These are phyloP conservation scores for Brachirus orientalis DNA, from an alignment of 2,113 vertebrate genomes.

Conservation along the genomic window DNA sequence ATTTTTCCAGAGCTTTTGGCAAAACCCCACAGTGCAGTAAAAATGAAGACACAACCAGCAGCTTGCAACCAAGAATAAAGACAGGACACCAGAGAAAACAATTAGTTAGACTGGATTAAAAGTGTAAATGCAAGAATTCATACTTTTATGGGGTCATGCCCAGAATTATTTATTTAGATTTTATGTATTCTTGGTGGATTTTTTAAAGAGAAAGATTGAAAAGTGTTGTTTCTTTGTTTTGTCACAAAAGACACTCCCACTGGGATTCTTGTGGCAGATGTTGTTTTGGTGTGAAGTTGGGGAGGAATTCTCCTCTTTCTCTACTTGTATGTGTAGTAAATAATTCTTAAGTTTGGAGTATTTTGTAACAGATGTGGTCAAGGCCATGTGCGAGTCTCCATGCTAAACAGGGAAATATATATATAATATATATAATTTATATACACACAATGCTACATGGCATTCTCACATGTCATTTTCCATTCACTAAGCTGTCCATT, in stretches of 20 bases:
- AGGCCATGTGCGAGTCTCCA: not conserved
- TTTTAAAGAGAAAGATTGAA: not conserved
- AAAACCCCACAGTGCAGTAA: not conserved
- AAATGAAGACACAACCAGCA: not conserved
- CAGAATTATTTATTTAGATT: not conserved
- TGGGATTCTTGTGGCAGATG: not conserved
- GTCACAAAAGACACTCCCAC: not conserved
- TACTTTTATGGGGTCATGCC: not conserved
- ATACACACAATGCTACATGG: not conserved
- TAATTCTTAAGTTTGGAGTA: not conserved
- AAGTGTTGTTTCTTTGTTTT: not conserved
- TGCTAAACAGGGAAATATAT: not conserved
- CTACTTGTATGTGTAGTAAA: not conserved
- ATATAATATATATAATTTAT: too few relatives aligned
- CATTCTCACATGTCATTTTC: not conserved
- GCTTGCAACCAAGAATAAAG: not conserved
- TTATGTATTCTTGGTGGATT: not conserved
- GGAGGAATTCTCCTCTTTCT: not conserved
- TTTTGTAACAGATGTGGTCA: not conserved
- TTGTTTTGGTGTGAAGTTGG: too few relatives aligned
- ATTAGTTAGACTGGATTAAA: not conserved
- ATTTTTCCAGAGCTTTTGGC: too few relatives aligned
- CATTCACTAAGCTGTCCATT: not conserved
- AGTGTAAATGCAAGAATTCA: not conserved
- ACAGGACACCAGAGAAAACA: not conserved